Evolutionary conservation across 2,113 vertebrate species (phyloP), one percentile per base, ranked within the genome.

Genomic region (Poicephalus meyeri): DNA sequence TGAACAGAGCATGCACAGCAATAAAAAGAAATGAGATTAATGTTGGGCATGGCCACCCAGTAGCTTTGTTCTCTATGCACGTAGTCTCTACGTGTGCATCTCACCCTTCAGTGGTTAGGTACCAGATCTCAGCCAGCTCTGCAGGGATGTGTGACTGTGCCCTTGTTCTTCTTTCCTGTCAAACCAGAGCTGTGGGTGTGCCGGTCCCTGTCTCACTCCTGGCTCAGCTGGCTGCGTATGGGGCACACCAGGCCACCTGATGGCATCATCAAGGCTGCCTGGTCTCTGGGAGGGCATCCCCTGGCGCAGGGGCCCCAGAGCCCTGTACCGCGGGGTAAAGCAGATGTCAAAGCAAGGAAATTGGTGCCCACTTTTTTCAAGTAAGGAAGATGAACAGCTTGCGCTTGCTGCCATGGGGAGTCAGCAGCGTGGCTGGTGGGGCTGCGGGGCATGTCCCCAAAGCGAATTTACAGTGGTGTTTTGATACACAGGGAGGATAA

Each of bases 341-440:
- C 13, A 50, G 37, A 20, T 0, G 3, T 13, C 46, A 46, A 53
- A 70, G 52, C 25, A 66, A 53, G 74, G 26, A 39, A 31, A 47
- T 7, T 4, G 24, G n/a, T 12, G 14, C 41, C 9, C 0, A 0
- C 10, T 37, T 44, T 42, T 46, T 61, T 15, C 24, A 33, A 26
- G 28, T 8, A 17, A 37, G 20, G 19, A 35, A 23, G 9, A 12
- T 12, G 41, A 92, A 37, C 7, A 4, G 37, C 4, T 10, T 20
- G 17, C 5, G 2, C 60, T n/a, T 31, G 29, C 44, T 55, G 55
- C 46, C 2, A 0, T 3, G 33, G 9, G 35, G 18, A 53, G 42
- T 16, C 44, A 41, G 37, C 4, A 0, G 10, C 35, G 10, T 1
- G 12, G 49, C 35, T 60, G 44, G 44, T 44, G 33, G 42, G 25